phyloP scores from a whole-genome alignment of 2,113 vertebrate genomes.

The Neotoma lepida region DNA sequence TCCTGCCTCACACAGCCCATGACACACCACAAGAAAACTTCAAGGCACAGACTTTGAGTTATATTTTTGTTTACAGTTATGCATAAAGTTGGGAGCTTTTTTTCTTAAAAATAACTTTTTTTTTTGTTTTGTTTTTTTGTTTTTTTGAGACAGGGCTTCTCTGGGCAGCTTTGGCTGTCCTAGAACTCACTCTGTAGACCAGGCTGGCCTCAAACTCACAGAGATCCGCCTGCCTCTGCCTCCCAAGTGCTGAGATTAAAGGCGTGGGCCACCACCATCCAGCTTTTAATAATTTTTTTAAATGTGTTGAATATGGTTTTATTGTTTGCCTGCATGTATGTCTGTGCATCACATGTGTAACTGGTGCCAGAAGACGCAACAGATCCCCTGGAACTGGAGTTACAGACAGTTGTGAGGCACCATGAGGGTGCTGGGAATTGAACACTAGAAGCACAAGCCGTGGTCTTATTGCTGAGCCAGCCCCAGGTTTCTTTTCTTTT shows the following conservation, averaged over 20 bases:
- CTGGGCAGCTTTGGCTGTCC: background rate
- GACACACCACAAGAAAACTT: background rate
- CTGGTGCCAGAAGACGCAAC: background rate
- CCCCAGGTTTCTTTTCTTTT: too few species aligned
- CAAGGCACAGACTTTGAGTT: background rate
- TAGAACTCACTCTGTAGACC: background rate
- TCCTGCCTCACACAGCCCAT: background rate
- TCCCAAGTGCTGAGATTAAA: background rate
- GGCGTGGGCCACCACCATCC: background rate
- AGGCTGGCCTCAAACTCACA: background rate
- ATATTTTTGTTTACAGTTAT: background rate
- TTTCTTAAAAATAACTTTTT: background rate
- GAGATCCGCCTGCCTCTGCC: background rate
- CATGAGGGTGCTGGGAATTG: background rate
- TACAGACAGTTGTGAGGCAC: background rate
- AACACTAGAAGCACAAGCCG: background rate
- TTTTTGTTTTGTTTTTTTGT: too few species aligned
- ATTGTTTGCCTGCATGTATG: too few species aligned
- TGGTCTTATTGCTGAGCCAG: background rate
- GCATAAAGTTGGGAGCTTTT: background rate
- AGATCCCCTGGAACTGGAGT: background rate
- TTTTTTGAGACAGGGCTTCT: background rate
- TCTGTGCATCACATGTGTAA: background rate
- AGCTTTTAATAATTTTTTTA: background rate
- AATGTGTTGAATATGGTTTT: background rate